phyloP scores from a whole-genome alignment of 2,113 vertebrate genomes.

The Hypomesus transpacificus region DNA sequence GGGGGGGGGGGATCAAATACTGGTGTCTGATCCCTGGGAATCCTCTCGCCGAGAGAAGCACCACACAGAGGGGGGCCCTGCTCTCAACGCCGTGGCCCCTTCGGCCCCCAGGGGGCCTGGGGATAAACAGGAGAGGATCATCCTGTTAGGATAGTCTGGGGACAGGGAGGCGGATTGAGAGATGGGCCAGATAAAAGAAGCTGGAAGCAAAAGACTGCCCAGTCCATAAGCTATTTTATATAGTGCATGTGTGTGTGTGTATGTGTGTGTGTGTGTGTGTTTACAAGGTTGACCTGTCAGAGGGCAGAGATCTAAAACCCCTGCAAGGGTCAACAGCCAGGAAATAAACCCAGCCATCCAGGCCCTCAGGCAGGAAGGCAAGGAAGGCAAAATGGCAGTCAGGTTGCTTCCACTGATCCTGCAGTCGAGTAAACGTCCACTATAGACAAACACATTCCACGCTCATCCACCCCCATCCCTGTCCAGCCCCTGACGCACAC shows the following conservation, averaged over 20 bases:
- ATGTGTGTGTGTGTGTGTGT: not conserved
- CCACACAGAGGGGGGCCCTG: constrained; percentile 9
- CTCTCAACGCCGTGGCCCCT: not conserved
- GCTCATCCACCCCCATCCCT: no score
- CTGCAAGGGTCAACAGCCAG: not conserved
- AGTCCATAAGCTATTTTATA: not conserved
- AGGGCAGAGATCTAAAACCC: constrained; percentile 4
- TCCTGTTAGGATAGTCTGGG: not conserved
- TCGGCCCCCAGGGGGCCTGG: not conserved
- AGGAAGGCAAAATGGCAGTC: no score
- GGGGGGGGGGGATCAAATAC: constrained; percentile 52
- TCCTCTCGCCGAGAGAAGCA: constrained; percentile 17
- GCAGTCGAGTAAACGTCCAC: no score
- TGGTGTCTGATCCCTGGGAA: constrained; percentile 31
- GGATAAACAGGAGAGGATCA: not conserved
- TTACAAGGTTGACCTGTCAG: not conserved
- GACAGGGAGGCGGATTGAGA: not conserved
- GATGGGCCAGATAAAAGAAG: not conserved
- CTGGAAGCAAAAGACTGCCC: not conserved
- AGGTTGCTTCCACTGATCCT: no score
- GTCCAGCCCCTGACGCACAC: not conserved
- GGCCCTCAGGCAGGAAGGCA: no score
- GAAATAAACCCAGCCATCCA: not conserved
- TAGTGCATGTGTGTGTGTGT: not conserved
- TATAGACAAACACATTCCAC: no score